Evolutionary conservation across 2,888 invertebrate genomes (phyloP).

Genomic region (Gastrophysa polygoni): DNA sequence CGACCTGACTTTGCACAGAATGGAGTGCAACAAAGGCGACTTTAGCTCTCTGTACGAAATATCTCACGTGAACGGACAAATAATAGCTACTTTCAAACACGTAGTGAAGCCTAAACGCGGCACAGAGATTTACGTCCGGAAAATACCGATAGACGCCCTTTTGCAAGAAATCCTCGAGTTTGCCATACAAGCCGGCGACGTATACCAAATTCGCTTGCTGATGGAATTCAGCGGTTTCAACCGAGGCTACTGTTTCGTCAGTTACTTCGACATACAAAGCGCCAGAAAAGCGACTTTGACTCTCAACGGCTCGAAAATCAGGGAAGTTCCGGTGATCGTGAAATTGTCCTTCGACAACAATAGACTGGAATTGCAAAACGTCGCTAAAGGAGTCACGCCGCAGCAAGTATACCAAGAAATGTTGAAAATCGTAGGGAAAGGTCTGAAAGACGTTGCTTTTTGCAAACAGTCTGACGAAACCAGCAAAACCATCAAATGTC

Average conservation of each 20-base stretch:
- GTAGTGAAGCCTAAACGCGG: constrained; percentile 63
- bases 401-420: constrained; percentile 20
- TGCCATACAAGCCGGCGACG: constrained; percentile 66
- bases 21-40: constrained; percentile 28
- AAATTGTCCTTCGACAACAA: constrained; percentile 81
- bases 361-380: constrained; percentile 60
- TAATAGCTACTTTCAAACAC: constrained; percentile 49
- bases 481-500: constrained; percentile 20
- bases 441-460: constrained; percentile 24
- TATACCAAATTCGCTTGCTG: constrained; percentile 79
- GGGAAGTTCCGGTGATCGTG: constrained; percentile 70
- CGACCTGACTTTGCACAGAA: constrained; percentile 25
- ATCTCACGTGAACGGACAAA: constrained; percentile 63
- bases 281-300: constrained; percentile 69
- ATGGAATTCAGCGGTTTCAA: constrained; percentile 80
- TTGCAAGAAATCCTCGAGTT: constrained; percentile 77
- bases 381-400: constrained; percentile 14
- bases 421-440: constrained; percentile 28
- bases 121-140: constrained; percentile 77
- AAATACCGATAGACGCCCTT: constrained; percentile 74
- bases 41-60: constrained; percentile 21
- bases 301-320: constrained; percentile 71
- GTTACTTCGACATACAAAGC: constrained; percentile 62
- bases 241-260: constrained; percentile 73
- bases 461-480: constrained; percentile 13